Evolutionary conservation across 2,113 vertebrate species (phyloP).

Genomic region (Lethenteron reissneri): DNA sequence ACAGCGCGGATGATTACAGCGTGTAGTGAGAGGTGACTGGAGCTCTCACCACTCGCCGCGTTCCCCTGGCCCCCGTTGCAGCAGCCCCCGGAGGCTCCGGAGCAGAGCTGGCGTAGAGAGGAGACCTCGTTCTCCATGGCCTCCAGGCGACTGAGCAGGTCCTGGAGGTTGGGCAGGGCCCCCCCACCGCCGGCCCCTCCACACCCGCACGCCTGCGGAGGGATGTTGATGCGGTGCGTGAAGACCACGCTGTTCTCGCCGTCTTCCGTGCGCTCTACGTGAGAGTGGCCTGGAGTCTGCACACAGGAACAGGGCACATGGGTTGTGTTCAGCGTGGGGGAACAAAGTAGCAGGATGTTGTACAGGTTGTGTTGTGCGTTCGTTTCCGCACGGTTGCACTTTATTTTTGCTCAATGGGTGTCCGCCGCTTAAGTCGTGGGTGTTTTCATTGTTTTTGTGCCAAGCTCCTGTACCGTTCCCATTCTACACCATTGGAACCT

Average conservation of each 20-base stretch:
- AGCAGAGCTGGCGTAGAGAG: conserved; percentile 62
- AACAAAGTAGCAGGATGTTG: no score
- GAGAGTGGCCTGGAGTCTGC: conserved; percentile 22
- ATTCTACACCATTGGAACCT: no score
- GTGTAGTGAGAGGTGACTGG: no score
- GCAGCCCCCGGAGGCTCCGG: conserved; percentile 46
- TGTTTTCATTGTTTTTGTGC: no score
- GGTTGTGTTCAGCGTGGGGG: no score
- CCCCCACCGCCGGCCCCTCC: conserved; percentile 19
- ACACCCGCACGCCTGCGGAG: conserved; percentile 65
- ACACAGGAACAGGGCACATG: no score
- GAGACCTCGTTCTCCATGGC: conserved; percentile 71
- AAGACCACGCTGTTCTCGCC: conserved; percentile 92
- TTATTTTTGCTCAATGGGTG: no score
- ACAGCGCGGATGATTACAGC: no score
- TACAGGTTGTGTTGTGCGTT: no score
- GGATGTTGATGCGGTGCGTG: conserved; percentile 88
- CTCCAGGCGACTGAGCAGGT: conserved; percentile 68
- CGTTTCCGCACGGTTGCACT: no score
- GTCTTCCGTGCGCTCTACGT: conserved; percentile 46
- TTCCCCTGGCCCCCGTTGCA: conserved; percentile 30
- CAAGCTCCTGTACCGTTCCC: no score
- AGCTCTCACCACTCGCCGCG: conserved; percentile 20
- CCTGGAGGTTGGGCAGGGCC: conserved; percentile 36
- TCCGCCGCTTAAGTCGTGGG: no score